Evolutionary conservation across 2,888 invertebrate genomes (phyloP).

Genomic region (Pemphredon lugubris): DNA sequence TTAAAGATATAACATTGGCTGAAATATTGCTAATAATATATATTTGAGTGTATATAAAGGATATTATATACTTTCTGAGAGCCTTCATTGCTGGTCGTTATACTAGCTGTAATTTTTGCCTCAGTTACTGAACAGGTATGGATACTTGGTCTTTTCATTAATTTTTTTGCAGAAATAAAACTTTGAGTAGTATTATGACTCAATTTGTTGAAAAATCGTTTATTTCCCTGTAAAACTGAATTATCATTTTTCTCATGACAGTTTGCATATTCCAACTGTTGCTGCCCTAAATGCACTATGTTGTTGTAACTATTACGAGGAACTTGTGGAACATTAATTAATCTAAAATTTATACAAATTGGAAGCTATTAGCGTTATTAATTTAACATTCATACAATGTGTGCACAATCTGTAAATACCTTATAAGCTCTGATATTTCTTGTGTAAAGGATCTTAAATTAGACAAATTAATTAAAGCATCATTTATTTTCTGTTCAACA

Average conservation of each 20-base stretch:
- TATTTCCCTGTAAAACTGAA: not conserved
- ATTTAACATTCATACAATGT: not conserved
- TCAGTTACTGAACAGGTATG: not conserved
- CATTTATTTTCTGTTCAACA: conserved; percentile 23
- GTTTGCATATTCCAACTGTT: not conserved
- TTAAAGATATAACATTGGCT: not conserved
- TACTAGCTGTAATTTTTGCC: not conserved
- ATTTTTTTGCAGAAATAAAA: conserved; percentile 30
- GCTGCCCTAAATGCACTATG: not conserved
- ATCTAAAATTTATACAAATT: conserved; percentile 37
- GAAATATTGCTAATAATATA: not conserved
- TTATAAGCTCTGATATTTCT: conserved; percentile 54
- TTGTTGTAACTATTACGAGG: conserved; percentile 1
- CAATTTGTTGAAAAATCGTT: not conserved
- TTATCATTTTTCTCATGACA: not conserved
- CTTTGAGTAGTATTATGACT: not conserved
- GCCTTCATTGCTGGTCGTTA: not conserved
- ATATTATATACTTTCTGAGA: conserved; percentile 9
- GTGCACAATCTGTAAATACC: conserved; percentile 43
- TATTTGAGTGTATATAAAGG: not conserved
- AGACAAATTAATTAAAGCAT: conserved; percentile 13
- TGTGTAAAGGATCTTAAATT: conserved; percentile 44
- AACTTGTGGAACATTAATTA: conserved; percentile 14
- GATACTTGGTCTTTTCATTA: conserved; percentile 15
- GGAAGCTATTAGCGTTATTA: not conserved